Evolutionary conservation across 2,113 vertebrate species (phyloP).

Genomic region (Oncorhynchus mykiss): DNA sequence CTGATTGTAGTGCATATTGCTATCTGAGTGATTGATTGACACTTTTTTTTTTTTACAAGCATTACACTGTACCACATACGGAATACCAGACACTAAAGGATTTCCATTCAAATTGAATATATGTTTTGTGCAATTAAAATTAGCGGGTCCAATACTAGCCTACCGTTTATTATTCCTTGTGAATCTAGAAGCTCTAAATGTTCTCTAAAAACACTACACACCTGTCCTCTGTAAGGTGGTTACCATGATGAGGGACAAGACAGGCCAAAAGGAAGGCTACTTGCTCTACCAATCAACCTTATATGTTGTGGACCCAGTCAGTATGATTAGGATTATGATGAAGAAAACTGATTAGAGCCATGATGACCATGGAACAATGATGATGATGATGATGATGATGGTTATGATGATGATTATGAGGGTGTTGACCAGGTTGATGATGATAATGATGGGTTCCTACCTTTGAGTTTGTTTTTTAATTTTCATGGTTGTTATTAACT

Average conservation of each 20-base stretch:
- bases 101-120: too few species aligned
- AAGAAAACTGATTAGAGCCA: conserved; percentile 23
- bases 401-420: conserved; percentile 26
- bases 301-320: neutral
- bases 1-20: too few species aligned
- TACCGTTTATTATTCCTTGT: too few species aligned
- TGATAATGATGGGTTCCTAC: neutral
- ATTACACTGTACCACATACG: too few species aligned
- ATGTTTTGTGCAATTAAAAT: too few species aligned
- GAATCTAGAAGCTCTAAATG: neutral
- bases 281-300: neutral
- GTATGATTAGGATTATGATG: conserved; percentile 11
- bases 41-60: too few species aligned
- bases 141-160: too few species aligned
- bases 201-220: neutral
- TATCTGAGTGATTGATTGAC: too few species aligned
- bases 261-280: neutral
- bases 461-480: too few species aligned
- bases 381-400: conserved; percentile 30
- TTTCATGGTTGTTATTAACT: too few species aligned
- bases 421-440: neutral
- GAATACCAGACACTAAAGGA: too few species aligned
- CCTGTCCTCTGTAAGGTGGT: neutral
- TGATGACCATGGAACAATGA: conserved; percentile 17
- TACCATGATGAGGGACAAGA: neutral